Conservation (phyloP, 2,113 vertebrate species). For the Bubo bubo region DNA sequence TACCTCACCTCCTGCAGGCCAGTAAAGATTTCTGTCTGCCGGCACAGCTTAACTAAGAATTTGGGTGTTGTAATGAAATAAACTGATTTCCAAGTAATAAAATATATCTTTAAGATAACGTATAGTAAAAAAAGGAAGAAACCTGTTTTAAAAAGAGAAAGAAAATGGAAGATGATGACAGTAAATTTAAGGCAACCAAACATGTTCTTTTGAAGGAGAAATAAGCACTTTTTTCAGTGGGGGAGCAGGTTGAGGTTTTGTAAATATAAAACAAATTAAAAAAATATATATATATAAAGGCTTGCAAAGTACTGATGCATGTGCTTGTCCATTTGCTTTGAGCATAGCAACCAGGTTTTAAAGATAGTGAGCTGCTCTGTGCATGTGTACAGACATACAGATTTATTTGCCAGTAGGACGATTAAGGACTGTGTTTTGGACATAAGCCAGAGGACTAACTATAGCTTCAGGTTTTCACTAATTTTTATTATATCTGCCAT, state of each 20-base stretch:
- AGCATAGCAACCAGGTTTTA: neutral
- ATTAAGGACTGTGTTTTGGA: neutral
- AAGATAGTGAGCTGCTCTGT: neutral
- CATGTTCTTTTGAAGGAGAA: neutral
- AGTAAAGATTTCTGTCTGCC: neutral
- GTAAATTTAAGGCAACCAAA: neutral
- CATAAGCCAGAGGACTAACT: neutral
- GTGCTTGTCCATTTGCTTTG: neutral
- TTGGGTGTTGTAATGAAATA: neutral
- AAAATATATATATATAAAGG: neutral
- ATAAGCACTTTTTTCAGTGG: neutral
- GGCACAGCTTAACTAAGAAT: neutral
- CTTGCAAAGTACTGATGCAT: neutral
- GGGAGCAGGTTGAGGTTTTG: neutral
- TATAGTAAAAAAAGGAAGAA: neutral
- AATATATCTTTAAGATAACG: neutral
- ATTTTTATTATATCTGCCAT: neutral
- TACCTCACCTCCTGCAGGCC: neutral
- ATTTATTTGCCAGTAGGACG: neutral
- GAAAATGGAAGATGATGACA: neutral
- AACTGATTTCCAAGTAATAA: neutral
- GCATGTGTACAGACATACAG: rapidly evolving
- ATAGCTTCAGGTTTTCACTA: neutral
- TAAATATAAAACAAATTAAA: neutral
- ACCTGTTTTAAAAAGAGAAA: neutral